Conservation (phyloP, 1,140 invertebrate genomes). For the Drosophila navojoa region DNA sequence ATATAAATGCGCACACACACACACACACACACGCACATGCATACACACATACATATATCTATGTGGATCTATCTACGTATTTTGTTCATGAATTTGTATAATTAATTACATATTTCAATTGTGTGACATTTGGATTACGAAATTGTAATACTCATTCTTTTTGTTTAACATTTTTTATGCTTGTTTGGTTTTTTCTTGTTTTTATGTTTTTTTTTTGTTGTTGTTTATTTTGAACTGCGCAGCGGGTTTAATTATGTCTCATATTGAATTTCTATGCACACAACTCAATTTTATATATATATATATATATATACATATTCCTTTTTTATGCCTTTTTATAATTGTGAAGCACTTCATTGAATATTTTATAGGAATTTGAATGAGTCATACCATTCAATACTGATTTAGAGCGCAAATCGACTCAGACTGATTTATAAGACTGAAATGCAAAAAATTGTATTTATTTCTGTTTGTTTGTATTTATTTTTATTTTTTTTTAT, state of each 20-base stretch:
- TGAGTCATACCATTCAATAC: background rate
- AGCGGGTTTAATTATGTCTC: slow-evolving; percentile 21
- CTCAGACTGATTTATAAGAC: slow-evolving; percentile 1
- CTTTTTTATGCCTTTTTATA: slow-evolving; percentile 8
- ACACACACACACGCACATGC: no score
- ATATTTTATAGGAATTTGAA: slow-evolving; percentile 1
- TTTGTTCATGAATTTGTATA: slow-evolving; percentile 33
- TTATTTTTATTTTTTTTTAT: background rate
- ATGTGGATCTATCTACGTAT: background rate
- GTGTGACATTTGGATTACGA: slow-evolving; percentile 74
- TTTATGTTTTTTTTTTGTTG: slow-evolving; percentile 22
- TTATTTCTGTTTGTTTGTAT: background rate
- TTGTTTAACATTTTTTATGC: slow-evolving; percentile 42
- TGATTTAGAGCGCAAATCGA: background rate
- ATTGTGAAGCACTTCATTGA: slow-evolving; percentile 1
- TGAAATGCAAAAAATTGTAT: background rate
- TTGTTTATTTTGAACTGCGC: slow-evolving; percentile 21
- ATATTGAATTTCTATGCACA: slow-evolving; percentile 36
- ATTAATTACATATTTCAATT: slow-evolving; percentile 80
- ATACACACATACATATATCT: slow-evolving; percentile 23
- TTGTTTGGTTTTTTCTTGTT: slow-evolving; percentile 33
- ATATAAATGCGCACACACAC: slow-evolving; percentile 16
- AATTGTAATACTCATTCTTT: slow-evolving; percentile 42
- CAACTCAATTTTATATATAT: slow-evolving; percentile 23
- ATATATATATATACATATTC: background rate